These are phyloP conservation scores for Lophura nycthemera DNA, from an alignment of 2,113 vertebrate species.

Conservation along the genomic window DNA sequence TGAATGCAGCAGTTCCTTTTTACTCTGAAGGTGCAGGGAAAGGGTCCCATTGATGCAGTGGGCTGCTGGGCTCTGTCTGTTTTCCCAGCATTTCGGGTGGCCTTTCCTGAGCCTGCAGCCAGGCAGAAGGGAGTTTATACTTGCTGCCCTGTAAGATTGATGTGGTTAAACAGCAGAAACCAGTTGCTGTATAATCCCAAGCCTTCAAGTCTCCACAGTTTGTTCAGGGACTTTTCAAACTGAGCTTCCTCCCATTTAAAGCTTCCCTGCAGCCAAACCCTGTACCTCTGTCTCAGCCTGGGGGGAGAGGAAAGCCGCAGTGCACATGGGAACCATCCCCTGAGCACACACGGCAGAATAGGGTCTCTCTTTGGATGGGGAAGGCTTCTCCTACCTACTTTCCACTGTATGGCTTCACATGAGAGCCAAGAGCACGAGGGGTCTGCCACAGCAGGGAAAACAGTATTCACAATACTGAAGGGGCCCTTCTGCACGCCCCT, in stretches of 20 bases:
- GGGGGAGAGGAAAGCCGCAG: not conserved
- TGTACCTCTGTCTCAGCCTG: not conserved
- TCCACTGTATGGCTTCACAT: not conserved
- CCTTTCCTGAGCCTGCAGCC: not conserved
- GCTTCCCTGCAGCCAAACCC: not conserved
- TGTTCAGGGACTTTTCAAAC: not conserved
- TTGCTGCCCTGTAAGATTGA: not conserved
- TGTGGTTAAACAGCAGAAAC: not conserved
- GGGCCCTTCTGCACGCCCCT: not conserved
- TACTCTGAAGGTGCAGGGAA: not conserved
- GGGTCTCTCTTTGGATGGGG: not conserved
- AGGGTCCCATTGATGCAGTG: not conserved
- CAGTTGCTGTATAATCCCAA: not conserved
- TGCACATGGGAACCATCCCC: accelerated
- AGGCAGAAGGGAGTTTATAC: not conserved
- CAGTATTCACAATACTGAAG: not conserved
- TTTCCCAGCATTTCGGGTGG: not conserved
- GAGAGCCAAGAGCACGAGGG: not conserved
- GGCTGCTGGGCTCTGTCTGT: not conserved
- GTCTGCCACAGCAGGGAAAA: conserved; percentile 17
- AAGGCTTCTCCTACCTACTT: conserved; percentile 11
- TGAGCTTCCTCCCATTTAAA: not conserved
- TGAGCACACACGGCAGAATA: not conserved
- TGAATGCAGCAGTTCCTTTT: not conserved
- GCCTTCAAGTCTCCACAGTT: not conserved